Evolutionary conservation across 2,888 invertebrate genomes (phyloP), one percentile per base, ranked within the genome.

Genomic region (Isoperla grammatica): DNA sequence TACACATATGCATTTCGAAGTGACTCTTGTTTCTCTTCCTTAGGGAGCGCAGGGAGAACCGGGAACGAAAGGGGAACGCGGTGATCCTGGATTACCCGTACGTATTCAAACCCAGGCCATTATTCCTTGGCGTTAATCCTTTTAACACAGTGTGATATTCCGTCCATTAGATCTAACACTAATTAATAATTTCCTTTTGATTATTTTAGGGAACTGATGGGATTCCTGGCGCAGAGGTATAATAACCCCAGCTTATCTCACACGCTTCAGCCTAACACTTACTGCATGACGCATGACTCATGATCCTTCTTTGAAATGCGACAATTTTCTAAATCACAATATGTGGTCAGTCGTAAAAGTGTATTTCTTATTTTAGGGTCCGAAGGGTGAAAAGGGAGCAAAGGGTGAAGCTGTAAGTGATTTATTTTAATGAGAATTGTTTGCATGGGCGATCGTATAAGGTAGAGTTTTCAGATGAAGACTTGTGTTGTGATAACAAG

Each of bases 31-130:
- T 61, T 60, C 43, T 19, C 2, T 37, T 17, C 13, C 39, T n/a
- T 74, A 93, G 92, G 94, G 94, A 68, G 93, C 92, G 67, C 90
- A 91, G 78, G 95, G 95, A 68, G 93, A 94, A 76, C 88, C 90
- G 57, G 95, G 95, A 68, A 85, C 83, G 71, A 94, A 94, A 78
- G 94, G 95, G 67, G 94, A 94, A 79, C 83, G 93, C 65, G 94
- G 94, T 56, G 94, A 95, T 77, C 92, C 93, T 66, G 95, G 95
- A 71, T 79, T 94, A 71, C 93, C 94, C 73, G 94, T 93, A 85
- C 83, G 89, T 85, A 67, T 59, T 23, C 29, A 29, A 29, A 29
- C 4, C 29, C 29, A 29, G 8, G 5, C 29, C 4, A 4, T n/a
- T n/a, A n/a, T n/a, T n/a, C n/a, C n/a, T n/a, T n/a, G 19, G 8